Evolutionary conservation across 2,888 invertebrate species (phyloP).

Genomic region (Drosophila borborema): DNA sequence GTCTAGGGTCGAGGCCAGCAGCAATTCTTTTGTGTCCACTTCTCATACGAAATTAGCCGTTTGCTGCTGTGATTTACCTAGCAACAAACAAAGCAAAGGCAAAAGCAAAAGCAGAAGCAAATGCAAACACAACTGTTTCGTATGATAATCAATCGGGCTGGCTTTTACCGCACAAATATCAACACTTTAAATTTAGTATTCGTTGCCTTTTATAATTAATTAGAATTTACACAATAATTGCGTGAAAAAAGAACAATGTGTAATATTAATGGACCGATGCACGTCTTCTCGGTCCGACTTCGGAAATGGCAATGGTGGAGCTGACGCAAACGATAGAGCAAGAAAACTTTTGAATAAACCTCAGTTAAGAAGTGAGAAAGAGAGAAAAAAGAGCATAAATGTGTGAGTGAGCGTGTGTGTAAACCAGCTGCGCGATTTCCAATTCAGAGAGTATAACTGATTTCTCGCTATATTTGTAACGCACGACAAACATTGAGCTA

Average conservation of each 20-base stretch:
- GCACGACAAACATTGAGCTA: background rate
- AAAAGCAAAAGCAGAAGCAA: conserved; percentile 18
- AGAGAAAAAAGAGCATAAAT: conserved; percentile 10
- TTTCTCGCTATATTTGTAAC: background rate
- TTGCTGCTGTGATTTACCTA: conserved; percentile 38
- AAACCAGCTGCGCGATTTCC: conserved; percentile 18
- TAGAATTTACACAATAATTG: conserved; percentile 47
- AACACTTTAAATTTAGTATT: conserved; percentile 20
- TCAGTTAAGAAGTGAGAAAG: conserved; percentile 1
- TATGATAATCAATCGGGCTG: conserved; percentile 1
- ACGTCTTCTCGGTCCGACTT: conserved; percentile 35
- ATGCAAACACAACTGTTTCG: conserved; percentile 14
- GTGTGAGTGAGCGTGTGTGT: conserved; percentile 2
- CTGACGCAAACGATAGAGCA: conserved; percentile 18
- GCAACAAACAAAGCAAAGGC: conserved; percentile 25
- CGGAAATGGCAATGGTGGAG: conserved; percentile 37
- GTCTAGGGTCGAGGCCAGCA: conserved; percentile 64
- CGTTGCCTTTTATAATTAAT: conserved; percentile 33
- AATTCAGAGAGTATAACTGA: background rate
- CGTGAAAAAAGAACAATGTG: conserved; percentile 20
- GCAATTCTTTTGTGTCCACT: conserved; percentile 29
- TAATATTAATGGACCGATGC: conserved; percentile 11
- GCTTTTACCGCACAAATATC: conserved; percentile 12
- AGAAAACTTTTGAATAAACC: conserved; percentile 31
- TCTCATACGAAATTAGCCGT: conserved; percentile 52